Evolutionary conservation across 2,888 invertebrate genomes (phyloP).

Genomic region (Zele albiditarsus): DNA sequence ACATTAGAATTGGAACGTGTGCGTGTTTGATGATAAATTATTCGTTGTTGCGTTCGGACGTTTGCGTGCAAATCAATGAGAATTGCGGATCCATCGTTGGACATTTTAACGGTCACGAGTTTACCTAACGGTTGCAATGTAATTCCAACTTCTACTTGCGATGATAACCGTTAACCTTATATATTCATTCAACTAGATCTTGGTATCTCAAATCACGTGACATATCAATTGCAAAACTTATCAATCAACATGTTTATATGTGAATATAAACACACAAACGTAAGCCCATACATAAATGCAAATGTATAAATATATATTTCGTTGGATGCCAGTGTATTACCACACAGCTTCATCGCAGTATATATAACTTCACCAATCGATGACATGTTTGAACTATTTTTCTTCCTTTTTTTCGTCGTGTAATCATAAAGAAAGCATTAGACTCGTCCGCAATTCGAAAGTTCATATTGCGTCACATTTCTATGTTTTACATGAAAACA

Average conservation of each 20-base stretch:
- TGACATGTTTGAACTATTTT: too few relatives aligned
- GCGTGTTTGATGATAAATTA: slow-evolving; percentile 7
- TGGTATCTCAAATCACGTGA: background rate
- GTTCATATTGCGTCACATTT: too few relatives aligned
- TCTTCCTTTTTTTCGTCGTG: too few relatives aligned
- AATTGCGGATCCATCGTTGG: slow-evolving; percentile 3
- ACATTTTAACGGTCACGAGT: slow-evolving; percentile 21
- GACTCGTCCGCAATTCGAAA: too few relatives aligned
- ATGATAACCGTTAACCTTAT: slow-evolving; percentile 22
- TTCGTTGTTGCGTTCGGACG: background rate
- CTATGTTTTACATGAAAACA: too few relatives aligned
- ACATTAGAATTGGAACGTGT: background rate
- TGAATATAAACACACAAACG: background rate
- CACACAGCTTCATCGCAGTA: too few relatives aligned
- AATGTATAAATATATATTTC: too few relatives aligned
- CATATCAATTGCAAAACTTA: background rate
- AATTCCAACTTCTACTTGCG: slow-evolving; percentile 17
- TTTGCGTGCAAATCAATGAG: slow-evolving; percentile 8
- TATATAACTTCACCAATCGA: too few relatives aligned
- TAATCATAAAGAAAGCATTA: too few relatives aligned
- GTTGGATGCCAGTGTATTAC: too few relatives aligned
- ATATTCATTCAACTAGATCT: slow-evolving; percentile 22
- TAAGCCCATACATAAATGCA: too few relatives aligned
- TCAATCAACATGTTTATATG: background rate
- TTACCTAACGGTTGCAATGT: slow-evolving; percentile 25